Percentiles rank a stretch among this genome's conserved stretches.
These are phyloP conservation scores for Drosophila biarmipes DNA, from an alignment of 1,140 invertebrate genomes.

Conservation along the genomic window DNA sequence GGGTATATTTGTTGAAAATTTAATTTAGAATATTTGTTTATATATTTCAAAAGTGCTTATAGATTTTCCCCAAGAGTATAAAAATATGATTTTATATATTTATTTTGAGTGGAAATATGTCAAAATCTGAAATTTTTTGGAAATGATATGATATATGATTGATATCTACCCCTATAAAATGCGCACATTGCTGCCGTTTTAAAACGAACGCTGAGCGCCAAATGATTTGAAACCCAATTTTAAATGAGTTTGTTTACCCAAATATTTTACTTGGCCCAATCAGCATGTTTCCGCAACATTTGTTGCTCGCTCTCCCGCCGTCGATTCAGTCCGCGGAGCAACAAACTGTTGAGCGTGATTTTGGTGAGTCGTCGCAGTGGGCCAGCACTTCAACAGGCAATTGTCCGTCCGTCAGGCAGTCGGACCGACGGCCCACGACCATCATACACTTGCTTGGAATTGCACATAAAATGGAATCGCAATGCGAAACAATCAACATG, in stretches of 20 bases:
- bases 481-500: conserved; percentile 75
- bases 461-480: conserved; percentile 69
- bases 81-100: too few species aligned
- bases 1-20: too few species aligned
- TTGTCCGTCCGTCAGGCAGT: conserved; percentile 32
- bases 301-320: conserved; percentile 3
- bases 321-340: conserved; percentile 23
- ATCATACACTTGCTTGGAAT: conserved; percentile 46
- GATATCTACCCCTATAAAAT: too few species aligned
- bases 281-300: conserved; percentile 53
- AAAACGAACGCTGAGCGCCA: too few species aligned
- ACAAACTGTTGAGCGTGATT: conserved; percentile 75
- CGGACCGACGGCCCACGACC: background rate
- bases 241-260: too few species aligned
- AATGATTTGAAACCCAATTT: background rate
- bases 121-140: too few species aligned
- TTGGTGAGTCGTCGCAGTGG: conserved; percentile 73
- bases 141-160: too few species aligned
- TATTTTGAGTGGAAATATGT: too few species aligned
- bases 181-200: too few species aligned
- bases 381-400: conserved; percentile 65
- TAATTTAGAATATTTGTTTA: too few species aligned
- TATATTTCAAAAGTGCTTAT: too few species aligned
- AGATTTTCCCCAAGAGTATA: too few species aligned
- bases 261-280: background rate